A percentile compares a stretch with the other conserved stretches of the same genome.
These are phyloP conservation scores for Larimichthys polyactis DNA, from an alignment of 2,113 vertebrate genomes.

Conservation along the genomic window DNA sequence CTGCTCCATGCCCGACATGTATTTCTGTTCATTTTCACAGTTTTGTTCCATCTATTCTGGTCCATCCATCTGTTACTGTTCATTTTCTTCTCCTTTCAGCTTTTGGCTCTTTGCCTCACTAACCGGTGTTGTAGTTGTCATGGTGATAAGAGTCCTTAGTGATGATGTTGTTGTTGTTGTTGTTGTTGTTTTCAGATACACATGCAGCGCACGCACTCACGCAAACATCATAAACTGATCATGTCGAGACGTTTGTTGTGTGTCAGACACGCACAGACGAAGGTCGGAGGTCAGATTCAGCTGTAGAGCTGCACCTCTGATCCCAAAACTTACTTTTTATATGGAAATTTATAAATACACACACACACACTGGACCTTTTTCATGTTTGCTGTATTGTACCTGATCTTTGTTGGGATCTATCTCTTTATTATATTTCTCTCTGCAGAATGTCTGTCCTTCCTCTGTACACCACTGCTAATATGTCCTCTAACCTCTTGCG, in stretches of 20 bases:
- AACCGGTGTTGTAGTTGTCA: conserved; percentile 62
- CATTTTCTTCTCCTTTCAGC: conserved; percentile 35
- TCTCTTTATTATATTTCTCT: conserved; percentile 38
- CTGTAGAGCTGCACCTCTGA: background rate
- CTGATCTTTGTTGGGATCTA: background rate
- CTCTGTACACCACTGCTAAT: conserved; percentile 8
- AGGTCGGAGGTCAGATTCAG: conserved; percentile 8
- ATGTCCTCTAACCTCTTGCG: conserved; percentile 50
- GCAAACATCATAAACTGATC: background rate
- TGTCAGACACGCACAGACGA: conserved; percentile 1
- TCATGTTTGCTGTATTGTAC: background rate
- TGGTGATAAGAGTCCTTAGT: conserved; percentile 38
- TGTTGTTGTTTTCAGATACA: conserved; percentile 6
- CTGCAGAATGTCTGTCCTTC: conserved; percentile 32
- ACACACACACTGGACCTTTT: background rate
- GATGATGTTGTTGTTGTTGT: conserved; percentile 42
- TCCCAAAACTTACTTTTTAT: background rate
- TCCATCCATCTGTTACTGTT: conserved; percentile 51
- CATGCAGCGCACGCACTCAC: background rate
- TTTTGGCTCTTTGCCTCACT: conserved; percentile 50
- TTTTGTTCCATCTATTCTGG: conserved; percentile 42
- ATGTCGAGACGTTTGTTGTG: background rate
- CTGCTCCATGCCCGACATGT: conserved; percentile 52
- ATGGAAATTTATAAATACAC: background rate
- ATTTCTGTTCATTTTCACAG: conserved; percentile 38